Evolutionary conservation across 2,888 invertebrate genomes (phyloP).

Genomic region (Chrysina gloriosa): DNA sequence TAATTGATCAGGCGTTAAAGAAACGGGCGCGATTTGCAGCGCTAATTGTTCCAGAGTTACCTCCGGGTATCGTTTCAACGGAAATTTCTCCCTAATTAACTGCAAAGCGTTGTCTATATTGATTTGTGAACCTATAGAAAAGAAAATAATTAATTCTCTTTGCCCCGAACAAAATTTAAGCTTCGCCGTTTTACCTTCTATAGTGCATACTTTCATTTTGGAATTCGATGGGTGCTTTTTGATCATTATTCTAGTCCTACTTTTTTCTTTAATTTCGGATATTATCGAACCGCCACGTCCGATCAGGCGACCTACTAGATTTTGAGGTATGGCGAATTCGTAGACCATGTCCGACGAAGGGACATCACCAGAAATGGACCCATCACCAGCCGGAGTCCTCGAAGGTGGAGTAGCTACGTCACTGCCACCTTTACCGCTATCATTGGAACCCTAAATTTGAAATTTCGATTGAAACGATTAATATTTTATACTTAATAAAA

Average conservation of each 20-base stretch:
- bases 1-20: conserved; percentile 59
- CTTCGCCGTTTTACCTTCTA: conserved; percentile 74
- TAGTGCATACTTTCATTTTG: conserved; percentile 84
- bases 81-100: conserved; percentile 88
- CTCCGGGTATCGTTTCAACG: conserved; percentile 81
- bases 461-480: conserved; percentile 32
- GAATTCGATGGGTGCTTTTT: conserved; percentile 79
- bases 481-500: neutral
- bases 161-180: neutral
- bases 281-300: conserved; percentile 86
- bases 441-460: conserved; percentile 75
- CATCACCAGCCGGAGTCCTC: conserved; percentile 66
- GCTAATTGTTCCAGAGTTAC: conserved; percentile 77
- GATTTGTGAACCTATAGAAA: conserved; percentile 73
- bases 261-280: conserved; percentile 81
- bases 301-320: conserved; percentile 86
- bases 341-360: conserved; percentile 68
- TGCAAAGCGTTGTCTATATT: conserved; percentile 86
- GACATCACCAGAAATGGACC: conserved; percentile 52
- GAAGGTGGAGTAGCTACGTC: conserved; percentile 78
- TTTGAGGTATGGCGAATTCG: conserved; percentile 81
- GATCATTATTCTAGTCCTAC: conserved; percentile 83
- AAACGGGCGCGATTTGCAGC: conserved; percentile 59
- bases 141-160: neutral
- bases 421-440: conserved; percentile 79